Percentiles rank a stretch among this genome's conserved stretches.
Evolutionary conservation across 92 coral and sea anemone genomes (phyloP).

Genomic region (Pocillopora meandrina): DNA sequence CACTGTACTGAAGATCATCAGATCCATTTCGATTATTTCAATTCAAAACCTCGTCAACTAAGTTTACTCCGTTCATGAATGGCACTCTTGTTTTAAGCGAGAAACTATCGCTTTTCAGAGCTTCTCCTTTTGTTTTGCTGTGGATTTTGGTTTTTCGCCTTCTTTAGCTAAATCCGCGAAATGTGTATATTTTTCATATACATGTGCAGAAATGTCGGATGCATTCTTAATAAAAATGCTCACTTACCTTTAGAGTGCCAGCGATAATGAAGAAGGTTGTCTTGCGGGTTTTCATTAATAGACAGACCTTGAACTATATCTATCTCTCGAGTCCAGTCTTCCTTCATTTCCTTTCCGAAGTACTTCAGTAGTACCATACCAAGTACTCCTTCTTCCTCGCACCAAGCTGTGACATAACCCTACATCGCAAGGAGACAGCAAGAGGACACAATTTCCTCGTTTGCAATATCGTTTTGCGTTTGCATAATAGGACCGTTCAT

Average conservation of each 20-base stretch:
- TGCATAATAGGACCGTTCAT: neutral
- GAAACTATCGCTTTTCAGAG: too few species aligned
- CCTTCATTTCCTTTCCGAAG: constrained; percentile 42
- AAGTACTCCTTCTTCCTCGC: constrained; percentile 25
- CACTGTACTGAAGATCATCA: too few species aligned
- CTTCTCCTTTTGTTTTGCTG: too few species aligned
- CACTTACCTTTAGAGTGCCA: constrained; percentile 73
- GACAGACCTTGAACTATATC: constrained; percentile 20
- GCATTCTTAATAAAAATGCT: neutral
- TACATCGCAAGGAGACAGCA: neutral
- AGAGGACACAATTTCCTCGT: neutral
- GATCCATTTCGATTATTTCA: too few species aligned
- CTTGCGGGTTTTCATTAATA: constrained; percentile 15
- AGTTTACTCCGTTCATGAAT: too few species aligned
- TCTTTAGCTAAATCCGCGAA: too few species aligned
- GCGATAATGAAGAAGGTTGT: constrained; percentile 57
- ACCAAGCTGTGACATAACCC: constrained; percentile 70
- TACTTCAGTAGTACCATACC: constrained; percentile 58
- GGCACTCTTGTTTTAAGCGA: too few species aligned
- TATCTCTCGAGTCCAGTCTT: constrained; percentile 47
- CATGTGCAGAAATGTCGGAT: neutral
- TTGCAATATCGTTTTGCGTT: neutral
- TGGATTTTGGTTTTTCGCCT: too few species aligned
- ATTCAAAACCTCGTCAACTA: too few species aligned
- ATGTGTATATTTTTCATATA: too few species aligned